A percentile compares a stretch with the other conserved stretches of the same genome.
Conservation (phyloP, 2,113 vertebrate genomes). For the Heliornis fulica region DNA sequence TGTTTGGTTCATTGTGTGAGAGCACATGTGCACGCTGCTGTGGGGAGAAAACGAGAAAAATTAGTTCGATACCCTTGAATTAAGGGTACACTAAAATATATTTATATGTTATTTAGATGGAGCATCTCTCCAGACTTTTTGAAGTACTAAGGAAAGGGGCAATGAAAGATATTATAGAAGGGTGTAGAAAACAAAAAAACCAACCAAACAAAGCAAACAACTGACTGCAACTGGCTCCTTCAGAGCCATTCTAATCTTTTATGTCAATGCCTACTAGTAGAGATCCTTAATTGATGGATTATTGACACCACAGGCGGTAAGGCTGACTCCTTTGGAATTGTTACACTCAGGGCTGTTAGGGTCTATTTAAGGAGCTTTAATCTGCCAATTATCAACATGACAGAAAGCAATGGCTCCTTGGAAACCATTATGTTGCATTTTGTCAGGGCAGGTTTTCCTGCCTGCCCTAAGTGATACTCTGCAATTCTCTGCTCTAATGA, state of each 20-base stretch:
- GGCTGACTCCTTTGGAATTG: background rate
- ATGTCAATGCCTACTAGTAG: slow-evolving; percentile 5
- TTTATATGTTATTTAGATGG: background rate
- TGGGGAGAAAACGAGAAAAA: background rate
- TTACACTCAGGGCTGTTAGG: background rate
- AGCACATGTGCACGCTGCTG: background rate
- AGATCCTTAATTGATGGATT: slow-evolving; percentile 58
- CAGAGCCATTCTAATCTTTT: slow-evolving; percentile 22
- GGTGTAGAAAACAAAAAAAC: background rate
- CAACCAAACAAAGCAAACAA: background rate
- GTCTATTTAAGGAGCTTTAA: slow-evolving; percentile 16
- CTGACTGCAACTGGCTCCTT: background rate
- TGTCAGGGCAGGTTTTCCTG: background rate
- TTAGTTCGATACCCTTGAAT: background rate
- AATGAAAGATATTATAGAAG: background rate
- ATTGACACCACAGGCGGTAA: slow-evolving; percentile 42
- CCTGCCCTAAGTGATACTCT: background rate
- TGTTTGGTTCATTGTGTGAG: background rate
- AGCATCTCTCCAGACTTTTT: background rate
- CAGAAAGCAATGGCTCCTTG: background rate
- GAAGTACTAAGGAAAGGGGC: background rate
- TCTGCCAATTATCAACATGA: slow-evolving; percentile 13
- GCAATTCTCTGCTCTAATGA: background rate
- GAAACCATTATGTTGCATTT: slow-evolving; percentile 4
- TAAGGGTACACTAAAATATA: background rate